Percentiles rank a stretch among this genome's conserved stretches.
phyloP scores from a whole-genome alignment of 2,113 vertebrate genomes.

The Rattus norvegicus region GRCr8 NC_086026.1:117021501-117022000 shows the following conservation, averaged over 20 bases:
- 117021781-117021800: constrained; percentile 84
- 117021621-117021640: constrained; percentile 71
- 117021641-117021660: constrained; percentile 77
- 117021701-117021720: constrained; percentile 79
- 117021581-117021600: constrained; percentile 67
- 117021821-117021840: constrained; percentile 48
- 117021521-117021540: background rate
- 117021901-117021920: background rate
- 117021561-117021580: background rate
- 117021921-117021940: background rate
- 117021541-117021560: background rate
- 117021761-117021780: constrained; percentile 86
- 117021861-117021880: background rate
- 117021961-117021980: background rate
- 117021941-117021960: no score
- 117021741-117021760: constrained; percentile 79
- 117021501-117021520: background rate
- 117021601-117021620: constrained; percentile 77
- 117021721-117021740: constrained; percentile 81
- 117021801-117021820: constrained; percentile 84
- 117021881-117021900: background rate
- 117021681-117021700: constrained; percentile 79
- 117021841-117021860: constrained; percentile 51
- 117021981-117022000: background rate
- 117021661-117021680: constrained; percentile 87